Evolutionary conservation across 2,113 vertebrate genomes (phyloP).

Genomic region (Notarius lentiginosus): DNA sequence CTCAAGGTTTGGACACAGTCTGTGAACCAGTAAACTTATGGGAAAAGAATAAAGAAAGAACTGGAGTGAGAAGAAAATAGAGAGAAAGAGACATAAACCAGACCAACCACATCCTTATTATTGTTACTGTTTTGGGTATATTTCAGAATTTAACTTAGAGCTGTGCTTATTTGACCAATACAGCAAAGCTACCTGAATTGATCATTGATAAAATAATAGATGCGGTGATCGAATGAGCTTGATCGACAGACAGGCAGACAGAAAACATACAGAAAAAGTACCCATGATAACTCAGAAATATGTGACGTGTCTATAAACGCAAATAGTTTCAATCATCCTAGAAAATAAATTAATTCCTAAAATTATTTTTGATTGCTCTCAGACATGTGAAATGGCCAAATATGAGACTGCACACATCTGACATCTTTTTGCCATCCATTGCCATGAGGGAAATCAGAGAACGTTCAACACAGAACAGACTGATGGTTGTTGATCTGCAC

Average conservation of each 20-base stretch:
- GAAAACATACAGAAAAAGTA: not conserved
- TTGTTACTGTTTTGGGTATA: not conserved
- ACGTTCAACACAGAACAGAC: not conserved
- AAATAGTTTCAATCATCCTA: not conserved
- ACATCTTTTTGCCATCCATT: not conserved
- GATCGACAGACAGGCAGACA: not conserved
- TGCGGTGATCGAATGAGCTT: not conserved
- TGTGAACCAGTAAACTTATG: not conserved
- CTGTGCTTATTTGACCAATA: not conserved
- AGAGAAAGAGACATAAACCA: constrained; percentile 21
- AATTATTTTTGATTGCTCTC: constrained; percentile 5
- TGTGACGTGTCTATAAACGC: not conserved
- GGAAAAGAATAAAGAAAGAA: not conserved
- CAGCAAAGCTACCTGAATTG: not conserved
- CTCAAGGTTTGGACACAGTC: constrained; percentile 10
- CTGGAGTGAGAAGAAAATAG: not conserved
- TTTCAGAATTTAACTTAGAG: not conserved
- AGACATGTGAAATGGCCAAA: not conserved
- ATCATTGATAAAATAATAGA: not conserved
- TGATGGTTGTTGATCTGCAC: not conserved
- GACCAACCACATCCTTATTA: constrained; percentile 24
- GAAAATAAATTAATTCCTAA: not conserved
- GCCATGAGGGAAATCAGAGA: not conserved
- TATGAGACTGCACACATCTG: not conserved
- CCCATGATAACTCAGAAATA: not conserved